Evolutionary conservation across 2,797 vertebrate species (phyloP), one percentile per base, ranked within the genome.

Genomic region (Sciurus vulgaris): DNA sequence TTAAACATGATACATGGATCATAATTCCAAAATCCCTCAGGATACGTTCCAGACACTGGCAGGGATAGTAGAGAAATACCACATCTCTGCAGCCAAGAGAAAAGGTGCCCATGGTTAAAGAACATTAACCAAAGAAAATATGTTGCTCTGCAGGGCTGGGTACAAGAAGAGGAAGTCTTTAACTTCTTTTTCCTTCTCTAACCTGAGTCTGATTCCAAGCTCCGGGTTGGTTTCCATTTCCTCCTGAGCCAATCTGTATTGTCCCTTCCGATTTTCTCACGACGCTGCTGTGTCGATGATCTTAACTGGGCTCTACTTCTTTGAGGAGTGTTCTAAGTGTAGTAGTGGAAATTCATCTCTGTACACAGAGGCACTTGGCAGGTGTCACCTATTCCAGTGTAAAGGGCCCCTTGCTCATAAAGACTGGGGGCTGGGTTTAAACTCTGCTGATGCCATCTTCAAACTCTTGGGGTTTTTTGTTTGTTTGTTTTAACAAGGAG

Each of bases 121-220:
- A 70, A 44, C 22, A 44, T 35, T 72, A 79, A 81, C 33, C 33
- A 87, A 84, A 86, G 72, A 89, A 97, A 97, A 95, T 83, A 95
- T 84, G 92, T 88, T 92, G 65, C 92, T 97, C 95, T 98, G 96
- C 96, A 98, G 98, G 86, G 94, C 83, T 97, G 90, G 56, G 51
- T 2, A 3, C 12, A 56, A 10, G 47, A 49, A 38, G 2, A 59
- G 8, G 13, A 72, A 67, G 30, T 78, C 65, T 41, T 93, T 83
- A 22, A 28, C 96, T 77, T 77, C 35, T 89, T 74, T 61, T 93
- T 54, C 11, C 7, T 82, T n/a, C 44, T 30, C 7, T 51, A 76
- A 41, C 2, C 79, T 67, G 51, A 61, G 17, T 91, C 44, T 96
- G 59, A 94, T 38, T 76, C 38, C 47, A 70, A 76, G 95, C 26